These are phyloP conservation scores for Echinarachnius parma DNA, from an alignment of 53 echinoderm and acorn worm species.

Conservation along the genomic window DNA sequence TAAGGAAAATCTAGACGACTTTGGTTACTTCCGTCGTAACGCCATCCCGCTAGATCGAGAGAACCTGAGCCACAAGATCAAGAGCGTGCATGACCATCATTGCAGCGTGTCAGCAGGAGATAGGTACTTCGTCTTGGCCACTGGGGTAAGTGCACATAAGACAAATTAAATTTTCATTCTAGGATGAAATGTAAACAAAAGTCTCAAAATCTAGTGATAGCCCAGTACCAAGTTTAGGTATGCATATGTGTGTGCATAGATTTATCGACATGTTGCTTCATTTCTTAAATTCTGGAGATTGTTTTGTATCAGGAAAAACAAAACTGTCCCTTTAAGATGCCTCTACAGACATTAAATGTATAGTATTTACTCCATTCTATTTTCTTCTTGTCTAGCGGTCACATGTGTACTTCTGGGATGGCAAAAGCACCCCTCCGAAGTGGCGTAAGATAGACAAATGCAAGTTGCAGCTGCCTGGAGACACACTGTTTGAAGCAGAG, in stretches of 20 bases:
- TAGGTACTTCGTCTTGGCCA: slow-evolving; percentile 63
- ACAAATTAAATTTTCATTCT: not conserved
- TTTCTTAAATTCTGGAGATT: too few species aligned
- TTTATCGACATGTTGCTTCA: too few species aligned
- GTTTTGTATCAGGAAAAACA: too few species aligned
- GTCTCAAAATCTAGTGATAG: too few species aligned
- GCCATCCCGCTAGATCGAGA: slow-evolving; percentile 62
- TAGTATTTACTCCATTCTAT: too few species aligned
- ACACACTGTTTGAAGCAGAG: slow-evolving; percentile 89
- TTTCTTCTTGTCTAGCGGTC: slow-evolving; percentile 67
- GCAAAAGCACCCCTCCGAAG: slow-evolving; percentile 44
- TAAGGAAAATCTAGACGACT: slow-evolving; percentile 38
- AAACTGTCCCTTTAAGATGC: too few species aligned
- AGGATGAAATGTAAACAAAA: too few species aligned
- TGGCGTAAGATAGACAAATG: slow-evolving; percentile 81
- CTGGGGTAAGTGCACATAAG: slow-evolving; percentile 67
- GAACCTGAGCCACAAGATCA: slow-evolving; percentile 52
- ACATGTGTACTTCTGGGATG: slow-evolving; percentile 86
- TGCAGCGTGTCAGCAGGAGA: slow-evolving; percentile 80
- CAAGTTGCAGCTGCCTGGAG: slow-evolving; percentile 70
- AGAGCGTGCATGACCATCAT: slow-evolving; percentile 85
- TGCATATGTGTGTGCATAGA: too few species aligned
- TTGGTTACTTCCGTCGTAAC: slow-evolving; percentile 58
- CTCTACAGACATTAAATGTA: too few species aligned
- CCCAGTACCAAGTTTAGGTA: too few species aligned